Conservation (phyloP, 2,888 invertebrate genomes). For the Bursaphelenchus okinawaensis region DNA sequence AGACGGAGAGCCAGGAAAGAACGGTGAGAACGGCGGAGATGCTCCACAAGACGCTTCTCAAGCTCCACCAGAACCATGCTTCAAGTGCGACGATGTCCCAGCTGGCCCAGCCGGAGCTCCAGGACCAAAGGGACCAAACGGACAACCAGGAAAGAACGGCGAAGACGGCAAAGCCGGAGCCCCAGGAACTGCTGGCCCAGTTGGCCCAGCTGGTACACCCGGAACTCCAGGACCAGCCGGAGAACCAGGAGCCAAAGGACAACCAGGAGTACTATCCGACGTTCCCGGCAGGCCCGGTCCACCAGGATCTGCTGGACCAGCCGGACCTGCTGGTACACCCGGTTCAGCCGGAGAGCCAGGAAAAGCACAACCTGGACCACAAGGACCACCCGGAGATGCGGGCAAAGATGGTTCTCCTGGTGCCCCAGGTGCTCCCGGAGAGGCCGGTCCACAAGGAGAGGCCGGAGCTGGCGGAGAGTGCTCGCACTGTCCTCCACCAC, state of each 20-base stretch:
- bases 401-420: slow-evolving; percentile 8
- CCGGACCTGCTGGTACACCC: slow-evolving; percentile 34
- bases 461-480: slow-evolving; percentile 19
- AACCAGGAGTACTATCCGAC: slow-evolving; percentile 31
- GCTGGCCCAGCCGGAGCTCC: slow-evolving; percentile 29
- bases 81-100: slow-evolving; percentile 13
- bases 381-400: slow-evolving; percentile 11
- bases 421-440: slow-evolving; percentile 4
- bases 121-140: slow-evolving; percentile 23
- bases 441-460: slow-evolving; percentile 8
- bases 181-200: slow-evolving; percentile 16
- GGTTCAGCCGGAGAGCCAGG: slow-evolving; percentile 3
- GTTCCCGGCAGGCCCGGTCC: slow-evolving; percentile 34
- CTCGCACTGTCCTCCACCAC: slow-evolving; percentile 25
- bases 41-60: slow-evolving; percentile 21
- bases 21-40: slow-evolving; percentile 34
- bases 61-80: background rate
- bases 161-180: slow-evolving; percentile 22
- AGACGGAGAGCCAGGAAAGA: slow-evolving; percentile 44
- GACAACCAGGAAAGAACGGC: slow-evolving; percentile 25
- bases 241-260: slow-evolving; percentile 27
- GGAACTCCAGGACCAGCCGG: slow-evolving; percentile 34
- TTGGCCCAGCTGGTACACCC: slow-evolving; percentile 20
- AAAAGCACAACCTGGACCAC: slow-evolving; percentile 5
- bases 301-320: slow-evolving; percentile 38